phyloP scores from a whole-genome alignment of 2,888 invertebrate genomes.

The Mellilla xanthometata region DNA sequence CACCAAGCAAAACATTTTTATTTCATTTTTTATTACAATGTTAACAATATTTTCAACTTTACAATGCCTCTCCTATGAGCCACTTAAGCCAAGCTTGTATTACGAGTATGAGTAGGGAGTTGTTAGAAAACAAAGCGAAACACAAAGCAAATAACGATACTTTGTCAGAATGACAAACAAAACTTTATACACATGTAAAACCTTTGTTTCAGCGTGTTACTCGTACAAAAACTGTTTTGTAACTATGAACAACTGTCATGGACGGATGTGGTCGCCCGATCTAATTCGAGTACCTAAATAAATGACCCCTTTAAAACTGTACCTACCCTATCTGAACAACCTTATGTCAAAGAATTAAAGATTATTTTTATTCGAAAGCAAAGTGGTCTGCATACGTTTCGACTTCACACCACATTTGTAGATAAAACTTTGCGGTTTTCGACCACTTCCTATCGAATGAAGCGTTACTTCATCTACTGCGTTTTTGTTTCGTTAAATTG shows the following conservation, averaged over 20 bases:
- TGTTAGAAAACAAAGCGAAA: background rate
- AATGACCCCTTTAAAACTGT: conserved; percentile 8
- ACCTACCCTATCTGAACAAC: conserved; percentile 13
- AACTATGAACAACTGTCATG: conserved; percentile 30
- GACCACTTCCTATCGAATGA: conserved; percentile 50
- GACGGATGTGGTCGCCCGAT: conserved; percentile 46
- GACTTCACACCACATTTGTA: conserved; percentile 38
- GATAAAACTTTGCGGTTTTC: conserved; percentile 44
- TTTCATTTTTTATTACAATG: no score
- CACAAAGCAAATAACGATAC: background rate
- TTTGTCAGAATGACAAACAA: background rate
- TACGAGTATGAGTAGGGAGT: no score
- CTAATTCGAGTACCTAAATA: conserved; percentile 21
- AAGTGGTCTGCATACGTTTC: conserved; percentile 23
- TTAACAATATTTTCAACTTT: no score
- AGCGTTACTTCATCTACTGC: conserved; percentile 12
- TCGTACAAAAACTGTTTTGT: conserved; percentile 23
- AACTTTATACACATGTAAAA: background rate
- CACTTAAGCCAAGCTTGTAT: no score
- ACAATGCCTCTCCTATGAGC: no score
- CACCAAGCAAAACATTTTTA: no score
- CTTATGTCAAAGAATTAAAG: conserved; percentile 21
- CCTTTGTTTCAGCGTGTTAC: background rate
- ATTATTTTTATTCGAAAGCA: conserved; percentile 23
- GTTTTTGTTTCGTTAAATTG: conserved; percentile 15